Evolutionary conservation across 2,888 invertebrate genomes (phyloP), one percentile per base, ranked within the genome.

Genomic region (Apotomis betuletana): DNA sequence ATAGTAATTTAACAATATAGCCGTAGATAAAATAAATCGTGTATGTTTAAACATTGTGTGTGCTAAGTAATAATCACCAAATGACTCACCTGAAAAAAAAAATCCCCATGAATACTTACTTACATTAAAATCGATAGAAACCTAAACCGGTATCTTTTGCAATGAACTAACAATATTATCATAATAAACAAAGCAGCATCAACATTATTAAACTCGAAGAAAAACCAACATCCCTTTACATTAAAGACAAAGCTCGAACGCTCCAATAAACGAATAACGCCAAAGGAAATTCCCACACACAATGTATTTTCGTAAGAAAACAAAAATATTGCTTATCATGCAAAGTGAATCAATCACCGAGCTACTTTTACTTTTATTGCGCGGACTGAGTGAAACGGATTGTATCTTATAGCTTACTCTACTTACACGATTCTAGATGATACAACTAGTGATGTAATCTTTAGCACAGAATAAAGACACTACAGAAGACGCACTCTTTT

Each of bases 251-350:
- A 57, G 38, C 62, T 41, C 49, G 10, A 6, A 10, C 49, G 49
- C 49, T 9, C 46, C 54, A 57, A 62, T 62, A 60, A 59, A 59
- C 27, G 15, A 44, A 63, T 57, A 58, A 61, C 44, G 61, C 44
- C 36, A 67, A 71, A 62, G 44, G 46, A 64, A 69, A 52, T 59
- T 70, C 65, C 70, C 61, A 55, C 52, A 44, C 58, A 57, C 67
- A 71, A 62, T 38, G 61, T 61, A 62, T 67, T 71, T 71, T 67
- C 57, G 27, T 67, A 55, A 57, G 71, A 62, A 67, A 58, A 71
- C 61, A 71, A 4, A 60, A 63, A 67, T 72, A 63, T 63, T 63
- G 72, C 72, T 68, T 63, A 63, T 72, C 72, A 72, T 72, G 72
- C 58, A 58, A 63, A 68, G 46, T 49, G 38, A 68, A 72, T 72